Base-by-base conservation (phyloP, 2,113 vertebrate genomes). In the Rhea pennata region DNA sequence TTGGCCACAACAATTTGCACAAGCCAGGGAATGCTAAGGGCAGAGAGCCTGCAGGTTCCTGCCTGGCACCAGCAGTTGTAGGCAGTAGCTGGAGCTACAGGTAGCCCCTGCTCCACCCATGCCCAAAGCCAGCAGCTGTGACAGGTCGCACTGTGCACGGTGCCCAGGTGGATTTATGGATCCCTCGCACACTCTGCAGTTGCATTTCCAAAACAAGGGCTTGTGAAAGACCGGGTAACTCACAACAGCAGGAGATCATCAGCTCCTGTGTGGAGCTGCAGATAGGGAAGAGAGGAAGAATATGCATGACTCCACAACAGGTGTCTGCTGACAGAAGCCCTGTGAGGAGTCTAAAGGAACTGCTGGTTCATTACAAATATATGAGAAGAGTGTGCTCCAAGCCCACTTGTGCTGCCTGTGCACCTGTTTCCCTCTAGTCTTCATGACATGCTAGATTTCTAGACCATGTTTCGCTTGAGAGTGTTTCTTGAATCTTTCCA, bases 371-470 rank as follows among this genome's bases (percentile, higher is more conserved):
- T 54, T 48, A 27, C 22, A 15, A 11, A 9, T 11, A 66, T 15
- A 15, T 59, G 8, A 58, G 58, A 9, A 50, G 53, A 86, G 10
- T 7, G 13, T 69, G 40, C 75, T 58, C 67, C 53, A 72, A 84
- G 29, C 7, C 26, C n/a, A 20, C 40, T n/a, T 1, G 0, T 21
- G 17, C 13, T 39, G 17, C 17, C 58, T 36, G 29, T 82, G 23
- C 33, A 48, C 3, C 8, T 15, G 21, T 24, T 33, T 75, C 51
- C 40, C 74, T 50, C 44, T 31, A 73, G 16, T 15, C 40, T 67
- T 24, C 0, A 0, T n/a, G 54, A 6, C 40, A 67, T 90, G 46
- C 14, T 16, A 8, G 12, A 1, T 86, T 78, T 78, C 54, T 69
- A 46, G 27, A 22, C 36, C 42, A 12, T 26, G 23, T 74, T 74